Conservation (phyloP, 2,797 vertebrate species). For the Paedocypris micromegethes region DNA sequence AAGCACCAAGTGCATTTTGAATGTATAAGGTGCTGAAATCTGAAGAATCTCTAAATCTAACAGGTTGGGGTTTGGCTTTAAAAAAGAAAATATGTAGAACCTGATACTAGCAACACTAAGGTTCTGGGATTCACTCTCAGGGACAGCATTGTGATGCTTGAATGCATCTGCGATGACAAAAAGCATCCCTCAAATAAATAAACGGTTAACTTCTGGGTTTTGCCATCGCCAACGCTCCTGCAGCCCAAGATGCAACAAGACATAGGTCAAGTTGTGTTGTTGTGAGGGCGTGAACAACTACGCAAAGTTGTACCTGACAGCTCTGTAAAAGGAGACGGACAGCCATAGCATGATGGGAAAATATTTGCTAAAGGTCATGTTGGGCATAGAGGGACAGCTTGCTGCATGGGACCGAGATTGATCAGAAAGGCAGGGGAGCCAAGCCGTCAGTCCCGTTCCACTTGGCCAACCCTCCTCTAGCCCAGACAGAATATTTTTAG, state of each 20-base stretch:
- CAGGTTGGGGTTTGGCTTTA: no score
- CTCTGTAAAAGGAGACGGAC: conserved; percentile 47
- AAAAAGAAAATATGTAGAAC: no score
- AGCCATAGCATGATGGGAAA: conserved; percentile 45
- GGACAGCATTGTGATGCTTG: neutral
- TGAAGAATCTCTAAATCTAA: no score
- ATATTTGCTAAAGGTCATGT: conserved; percentile 53
- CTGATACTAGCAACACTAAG: no score
- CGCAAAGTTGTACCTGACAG: conserved; percentile 45
- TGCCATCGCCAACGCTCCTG: conserved; percentile 2
- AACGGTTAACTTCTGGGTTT: conserved; percentile 2
- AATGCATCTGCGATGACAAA: neutral
- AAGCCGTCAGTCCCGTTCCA: conserved; percentile 64
- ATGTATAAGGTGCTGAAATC: no score
- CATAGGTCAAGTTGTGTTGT: conserved; percentile 36
- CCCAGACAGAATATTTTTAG: conserved; percentile 58
- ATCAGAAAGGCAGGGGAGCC: conserved; percentile 46
- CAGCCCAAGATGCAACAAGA: conserved; percentile 13
- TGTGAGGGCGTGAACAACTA: conserved; percentile 27
- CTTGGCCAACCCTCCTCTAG: conserved; percentile 58
- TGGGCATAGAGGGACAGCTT: conserved; percentile 54
- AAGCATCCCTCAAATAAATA: conserved; percentile 1
- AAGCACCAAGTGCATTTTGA: no score
- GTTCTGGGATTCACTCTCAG: no score
- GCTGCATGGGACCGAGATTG: conserved; percentile 43